Conservation (phyloP, 2,113 vertebrate genomes). For the Sialia sialis region DNA sequence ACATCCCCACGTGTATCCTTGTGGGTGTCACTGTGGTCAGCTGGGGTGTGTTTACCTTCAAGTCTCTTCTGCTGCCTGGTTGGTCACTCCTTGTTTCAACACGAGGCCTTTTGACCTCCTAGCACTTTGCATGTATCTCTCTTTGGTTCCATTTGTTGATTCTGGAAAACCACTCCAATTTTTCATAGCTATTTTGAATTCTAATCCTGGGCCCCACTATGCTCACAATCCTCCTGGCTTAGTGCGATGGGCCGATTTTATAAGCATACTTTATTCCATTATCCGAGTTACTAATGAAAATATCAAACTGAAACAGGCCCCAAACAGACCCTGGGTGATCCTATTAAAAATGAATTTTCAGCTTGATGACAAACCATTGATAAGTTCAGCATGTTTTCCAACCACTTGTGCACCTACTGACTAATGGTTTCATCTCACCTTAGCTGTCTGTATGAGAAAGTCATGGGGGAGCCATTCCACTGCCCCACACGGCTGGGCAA, state of each 20-base stretch:
- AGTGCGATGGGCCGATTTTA: background rate
- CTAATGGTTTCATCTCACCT: background rate
- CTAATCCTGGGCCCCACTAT: slow-evolving; percentile 30
- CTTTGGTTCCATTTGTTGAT: slow-evolving; percentile 38
- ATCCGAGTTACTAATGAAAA: slow-evolving; percentile 19
- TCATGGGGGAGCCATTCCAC: background rate
- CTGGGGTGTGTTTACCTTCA: background rate
- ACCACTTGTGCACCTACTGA: background rate
- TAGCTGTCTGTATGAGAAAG: background rate
- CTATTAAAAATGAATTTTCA: background rate
- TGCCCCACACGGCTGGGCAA: background rate
- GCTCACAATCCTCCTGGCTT: slow-evolving; percentile 43
- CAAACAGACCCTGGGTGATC: background rate
- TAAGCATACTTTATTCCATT: slow-evolving; percentile 30
- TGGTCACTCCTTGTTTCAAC: background rate
- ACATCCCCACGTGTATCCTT: accelerated
- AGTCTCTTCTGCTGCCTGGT: background rate
- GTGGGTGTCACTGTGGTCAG: background rate
- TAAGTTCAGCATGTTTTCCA: slow-evolving; percentile 3
- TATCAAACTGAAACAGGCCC: slow-evolving; percentile 24
- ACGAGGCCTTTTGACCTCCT: background rate
- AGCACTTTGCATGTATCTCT: background rate
- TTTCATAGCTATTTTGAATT: slow-evolving; percentile 38
- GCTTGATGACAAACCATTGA: background rate
- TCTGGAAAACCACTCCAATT: background rate